Evolutionary conservation across 2,113 vertebrate genomes (phyloP).

Genomic region (Podarcis cretensis): DNA sequence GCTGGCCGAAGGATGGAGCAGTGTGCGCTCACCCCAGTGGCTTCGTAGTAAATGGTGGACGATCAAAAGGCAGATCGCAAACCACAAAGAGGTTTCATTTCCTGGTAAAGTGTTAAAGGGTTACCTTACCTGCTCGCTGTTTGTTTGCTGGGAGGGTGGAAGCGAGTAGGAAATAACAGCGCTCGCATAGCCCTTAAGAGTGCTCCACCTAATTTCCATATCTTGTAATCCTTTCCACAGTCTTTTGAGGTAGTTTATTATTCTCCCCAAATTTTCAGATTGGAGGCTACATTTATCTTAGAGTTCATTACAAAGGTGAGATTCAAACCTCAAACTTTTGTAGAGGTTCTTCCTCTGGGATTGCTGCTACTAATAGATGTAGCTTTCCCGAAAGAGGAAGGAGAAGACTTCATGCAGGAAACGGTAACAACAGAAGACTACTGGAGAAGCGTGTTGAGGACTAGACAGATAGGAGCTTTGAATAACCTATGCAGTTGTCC

Average conservation of each 20-base stretch:
- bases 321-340: background rate
- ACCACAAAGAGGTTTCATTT: conserved; percentile 97
- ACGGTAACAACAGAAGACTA: background rate
- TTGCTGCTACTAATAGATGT: background rate
- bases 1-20: conserved; percentile 95
- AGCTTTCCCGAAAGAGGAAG: background rate
- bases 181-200: background rate
- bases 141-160: background rate
- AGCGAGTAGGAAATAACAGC: background rate
- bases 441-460: background rate
- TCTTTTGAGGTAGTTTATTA: background rate
- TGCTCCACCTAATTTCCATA: background rate
- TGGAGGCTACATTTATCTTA: background rate
- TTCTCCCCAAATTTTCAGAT: background rate
- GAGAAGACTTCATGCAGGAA: background rate
- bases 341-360: background rate
- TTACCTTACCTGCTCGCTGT: background rate
- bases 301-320: background rate
- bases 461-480: background rate
- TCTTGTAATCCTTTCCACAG: background rate
- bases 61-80: conserved; percentile 97
- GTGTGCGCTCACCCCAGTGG: conserved; percentile 98
- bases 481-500: background rate
- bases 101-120: conserved; percentile 77
- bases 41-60: conserved; percentile 99